Percentiles rank a stretch among this genome's conserved stretches.
Conservation (phyloP, 2,888 invertebrate genomes). For the Sarcophaga variegata region DNA sequence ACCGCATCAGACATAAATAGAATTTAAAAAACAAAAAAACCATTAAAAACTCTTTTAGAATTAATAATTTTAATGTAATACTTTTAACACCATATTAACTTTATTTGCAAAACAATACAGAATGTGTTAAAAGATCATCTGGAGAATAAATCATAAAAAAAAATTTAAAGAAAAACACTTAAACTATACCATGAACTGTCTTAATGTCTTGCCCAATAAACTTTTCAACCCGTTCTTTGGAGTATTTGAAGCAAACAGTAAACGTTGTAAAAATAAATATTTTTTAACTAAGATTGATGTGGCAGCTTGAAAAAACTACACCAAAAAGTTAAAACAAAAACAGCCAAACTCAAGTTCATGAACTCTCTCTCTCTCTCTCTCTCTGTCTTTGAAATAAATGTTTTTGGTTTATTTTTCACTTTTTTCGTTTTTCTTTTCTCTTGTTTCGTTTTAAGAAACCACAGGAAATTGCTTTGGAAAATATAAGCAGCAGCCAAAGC, state of each 20-base stretch:
- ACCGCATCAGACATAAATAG: background rate
- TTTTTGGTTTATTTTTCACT: too few relatives aligned
- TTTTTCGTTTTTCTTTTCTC: slow-evolving; percentile 17
- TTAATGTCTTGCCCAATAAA: slow-evolving; percentile 18
- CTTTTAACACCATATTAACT: slow-evolving; percentile 33
- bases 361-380: slow-evolving; percentile 49
- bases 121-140: background rate
- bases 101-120: slow-evolving; percentile 19
- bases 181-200: background rate
- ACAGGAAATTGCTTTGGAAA: slow-evolving; percentile 50
- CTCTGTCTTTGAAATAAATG: too few relatives aligned
- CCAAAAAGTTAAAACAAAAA: slow-evolving; percentile 28
- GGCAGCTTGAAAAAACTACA: slow-evolving; percentile 28
- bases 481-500: slow-evolving; percentile 14
- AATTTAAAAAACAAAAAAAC: background rate
- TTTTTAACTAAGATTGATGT: slow-evolving; percentile 38
- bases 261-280: background rate
- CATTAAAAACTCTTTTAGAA: slow-evolving; percentile 8
- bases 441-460: slow-evolving; percentile 44
- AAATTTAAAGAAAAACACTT: background rate
- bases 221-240: slow-evolving; percentile 19
- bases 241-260: slow-evolving; percentile 1
- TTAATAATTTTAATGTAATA: slow-evolving; percentile 34
- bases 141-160: slow-evolving; percentile 1
- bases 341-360: slow-evolving; percentile 58